Percentiles rank a stretch among this genome's conserved stretches.
phyloP scores from a whole-genome alignment of 2,797 vertebrate species.

The Phrynocephalus guinanensis region DNA sequence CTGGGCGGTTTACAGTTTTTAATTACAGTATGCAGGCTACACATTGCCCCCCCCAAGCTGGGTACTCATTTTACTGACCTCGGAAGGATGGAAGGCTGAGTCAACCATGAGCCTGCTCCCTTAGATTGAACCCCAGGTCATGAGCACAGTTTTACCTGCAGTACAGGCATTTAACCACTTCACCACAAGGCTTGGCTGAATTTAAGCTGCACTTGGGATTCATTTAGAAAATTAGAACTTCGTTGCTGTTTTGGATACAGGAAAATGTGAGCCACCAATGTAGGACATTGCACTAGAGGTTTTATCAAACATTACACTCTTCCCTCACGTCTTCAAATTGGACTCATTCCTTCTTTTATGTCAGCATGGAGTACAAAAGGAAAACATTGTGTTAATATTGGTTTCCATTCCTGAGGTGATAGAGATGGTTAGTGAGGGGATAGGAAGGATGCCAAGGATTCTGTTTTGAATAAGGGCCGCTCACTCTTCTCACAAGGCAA shows the following conservation, averaged over 20 bases:
- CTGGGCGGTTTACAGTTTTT: too few species aligned
- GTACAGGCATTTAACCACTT: background rate
- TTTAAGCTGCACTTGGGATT: background rate
- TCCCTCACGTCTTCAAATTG: background rate
- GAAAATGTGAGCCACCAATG: background rate
- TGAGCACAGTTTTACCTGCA: too few species aligned
- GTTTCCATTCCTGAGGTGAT: background rate
- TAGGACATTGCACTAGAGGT: accelerated
- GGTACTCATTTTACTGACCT: too few species aligned
- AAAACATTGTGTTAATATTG: background rate
- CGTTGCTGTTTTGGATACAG: background rate
- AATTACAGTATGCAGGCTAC: too few species aligned
- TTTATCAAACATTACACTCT: background rate
- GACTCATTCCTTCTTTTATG: background rate
- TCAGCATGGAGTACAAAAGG: accelerated
- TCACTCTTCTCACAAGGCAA: slow-evolving; percentile 41
- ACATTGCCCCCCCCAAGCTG: too few species aligned
- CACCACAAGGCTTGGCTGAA: background rate
- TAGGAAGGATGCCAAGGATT: background rate
- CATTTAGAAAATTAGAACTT: background rate
- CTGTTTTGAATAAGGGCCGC: background rate
- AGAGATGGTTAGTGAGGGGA: background rate
- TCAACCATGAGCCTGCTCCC: too few species aligned
- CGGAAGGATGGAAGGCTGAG: too few species aligned
- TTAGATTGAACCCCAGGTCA: too few species aligned